phyloP scores from a whole-genome alignment of 2,797 vertebrate genomes.

The Diplodus sargus region DNA sequence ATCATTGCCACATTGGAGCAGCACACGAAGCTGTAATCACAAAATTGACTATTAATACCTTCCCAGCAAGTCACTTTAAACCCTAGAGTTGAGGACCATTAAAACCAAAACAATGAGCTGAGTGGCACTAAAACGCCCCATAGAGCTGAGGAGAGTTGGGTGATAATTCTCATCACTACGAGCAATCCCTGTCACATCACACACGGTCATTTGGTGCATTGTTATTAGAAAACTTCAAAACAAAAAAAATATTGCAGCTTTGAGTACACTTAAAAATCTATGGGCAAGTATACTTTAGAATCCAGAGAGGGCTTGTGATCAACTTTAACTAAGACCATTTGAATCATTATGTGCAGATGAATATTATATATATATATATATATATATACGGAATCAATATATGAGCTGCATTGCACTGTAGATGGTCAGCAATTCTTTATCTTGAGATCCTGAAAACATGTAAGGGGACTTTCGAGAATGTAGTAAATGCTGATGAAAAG shows the following conservation, averaged over 20 bases:
- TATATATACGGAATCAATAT: too few relatives aligned
- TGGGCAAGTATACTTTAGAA: too few relatives aligned
- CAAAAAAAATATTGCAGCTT: not conserved
- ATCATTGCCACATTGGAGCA: constrained; percentile 3
- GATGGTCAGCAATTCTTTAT: not conserved
- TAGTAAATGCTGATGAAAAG: not conserved
- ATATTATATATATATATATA: too few relatives aligned
- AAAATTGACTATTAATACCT: constrained; percentile 10
- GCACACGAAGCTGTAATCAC: too few relatives aligned
- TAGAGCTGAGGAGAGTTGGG: too few relatives aligned
- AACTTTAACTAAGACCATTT: not conserved
- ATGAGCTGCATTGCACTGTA: not conserved
- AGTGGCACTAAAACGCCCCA: too few relatives aligned
- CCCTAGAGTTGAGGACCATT: too few relatives aligned
- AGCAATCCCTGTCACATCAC: not conserved
- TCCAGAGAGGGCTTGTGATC: not conserved
- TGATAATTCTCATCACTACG: too few relatives aligned
- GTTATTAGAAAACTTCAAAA: not conserved
- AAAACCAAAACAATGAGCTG: too few relatives aligned
- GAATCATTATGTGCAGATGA: not conserved
- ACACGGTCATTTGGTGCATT: not conserved
- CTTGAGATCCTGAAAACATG: not conserved
- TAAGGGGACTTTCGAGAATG: not conserved
- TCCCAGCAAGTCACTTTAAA: too few relatives aligned
- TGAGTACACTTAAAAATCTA: not conserved